phyloP scores from a whole-genome alignment of 2,888 invertebrate species.

The Arrhopalites spinosus region DNA sequence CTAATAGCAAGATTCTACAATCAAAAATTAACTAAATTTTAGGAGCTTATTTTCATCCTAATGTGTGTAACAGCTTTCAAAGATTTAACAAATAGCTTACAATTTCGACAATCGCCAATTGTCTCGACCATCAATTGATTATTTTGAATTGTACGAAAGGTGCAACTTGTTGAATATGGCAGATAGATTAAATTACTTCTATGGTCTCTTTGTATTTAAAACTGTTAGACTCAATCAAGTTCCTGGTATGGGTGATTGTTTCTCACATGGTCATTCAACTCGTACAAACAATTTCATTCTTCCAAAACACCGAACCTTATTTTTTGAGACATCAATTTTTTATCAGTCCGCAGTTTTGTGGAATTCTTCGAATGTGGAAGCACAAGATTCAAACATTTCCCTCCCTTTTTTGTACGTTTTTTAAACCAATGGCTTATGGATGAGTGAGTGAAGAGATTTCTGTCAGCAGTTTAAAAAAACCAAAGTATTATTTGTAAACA shows the following conservation, averaged over 20 bases:
- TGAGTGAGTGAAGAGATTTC: too few species aligned
- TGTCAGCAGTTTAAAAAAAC: too few species aligned
- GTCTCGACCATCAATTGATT: background rate
- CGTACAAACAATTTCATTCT: background rate
- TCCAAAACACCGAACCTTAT: background rate
- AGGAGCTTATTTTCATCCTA: constrained; percentile 2
- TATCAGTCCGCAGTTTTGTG: background rate
- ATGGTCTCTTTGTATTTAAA: background rate
- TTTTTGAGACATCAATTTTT: background rate
- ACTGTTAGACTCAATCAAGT: background rate
- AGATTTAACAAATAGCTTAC: background rate
- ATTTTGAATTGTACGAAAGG: background rate
- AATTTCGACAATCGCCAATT: background rate
- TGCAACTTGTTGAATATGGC: background rate
- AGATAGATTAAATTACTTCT: background rate
- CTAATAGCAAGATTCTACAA: background rate
- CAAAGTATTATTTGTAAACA: too few species aligned
- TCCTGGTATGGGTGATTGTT: background rate
- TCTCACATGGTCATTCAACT: background rate
- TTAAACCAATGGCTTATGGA: background rate
- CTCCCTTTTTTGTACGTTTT: background rate
- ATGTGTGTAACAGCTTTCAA: background rate
- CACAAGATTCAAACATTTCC: background rate
- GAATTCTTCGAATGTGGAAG: background rate
- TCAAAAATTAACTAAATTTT: background rate